Evolutionary conservation across 2,888 invertebrate genomes (phyloP).

Genomic region (Conus canariensis): DNA sequence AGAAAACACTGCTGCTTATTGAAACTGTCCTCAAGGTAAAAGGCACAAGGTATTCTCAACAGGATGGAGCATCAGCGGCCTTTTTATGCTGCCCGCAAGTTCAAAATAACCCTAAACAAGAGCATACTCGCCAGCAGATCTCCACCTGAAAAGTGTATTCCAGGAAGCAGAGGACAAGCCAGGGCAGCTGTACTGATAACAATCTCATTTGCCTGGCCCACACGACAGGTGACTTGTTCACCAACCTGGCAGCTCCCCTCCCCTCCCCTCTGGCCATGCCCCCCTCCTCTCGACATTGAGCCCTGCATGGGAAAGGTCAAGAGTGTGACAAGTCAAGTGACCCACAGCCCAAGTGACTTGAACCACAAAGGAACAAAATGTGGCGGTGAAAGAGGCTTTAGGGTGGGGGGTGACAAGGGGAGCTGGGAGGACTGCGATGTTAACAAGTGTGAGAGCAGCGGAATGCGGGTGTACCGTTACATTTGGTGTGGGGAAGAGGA

Average conservation of each 20-base stretch:
- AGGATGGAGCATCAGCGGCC: no score
- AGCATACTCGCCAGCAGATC: no score
- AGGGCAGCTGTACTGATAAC: not conserved
- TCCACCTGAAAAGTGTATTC: no score
- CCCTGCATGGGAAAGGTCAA: not conserved
- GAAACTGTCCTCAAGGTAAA: no score
- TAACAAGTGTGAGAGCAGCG: not conserved
- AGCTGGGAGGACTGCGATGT: not conserved
- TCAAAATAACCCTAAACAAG: no score
- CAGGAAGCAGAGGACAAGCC: no score
- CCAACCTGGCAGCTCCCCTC: not conserved
- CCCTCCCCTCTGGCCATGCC: no score
- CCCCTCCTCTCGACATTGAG: not conserved
- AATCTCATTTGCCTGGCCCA: not conserved
- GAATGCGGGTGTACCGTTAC: not conserved
- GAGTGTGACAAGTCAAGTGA: conserved; percentile 5
- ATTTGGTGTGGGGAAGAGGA: not conserved
- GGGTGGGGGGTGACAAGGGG: not conserved
- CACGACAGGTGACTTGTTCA: not conserved
- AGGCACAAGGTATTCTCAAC: no score
- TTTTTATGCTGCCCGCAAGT: no score
- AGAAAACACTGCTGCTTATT: no score
- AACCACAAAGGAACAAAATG: not conserved
- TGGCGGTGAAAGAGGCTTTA: not conserved
- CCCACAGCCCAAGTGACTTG: not conserved